Percentiles rank a stretch among this genome's conserved stretches.
phyloP scores from a whole-genome alignment of 30 jellyfish, hydroid and myxozoan species.

The Rhopilema esculentum region DNA sequence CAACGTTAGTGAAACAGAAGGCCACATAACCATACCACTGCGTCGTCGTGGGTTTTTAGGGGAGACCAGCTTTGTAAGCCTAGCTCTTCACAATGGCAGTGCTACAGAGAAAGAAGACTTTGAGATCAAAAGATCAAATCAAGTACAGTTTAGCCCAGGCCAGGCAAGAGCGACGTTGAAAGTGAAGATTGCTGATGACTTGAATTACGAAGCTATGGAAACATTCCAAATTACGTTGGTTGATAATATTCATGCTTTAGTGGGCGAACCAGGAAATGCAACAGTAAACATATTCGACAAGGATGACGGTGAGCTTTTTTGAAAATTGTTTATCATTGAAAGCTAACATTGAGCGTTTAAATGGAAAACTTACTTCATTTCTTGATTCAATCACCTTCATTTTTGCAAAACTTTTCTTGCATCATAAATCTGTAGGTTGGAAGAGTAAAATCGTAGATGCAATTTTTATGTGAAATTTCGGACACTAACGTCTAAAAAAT shows the following conservation, averaged over 20 bases:
- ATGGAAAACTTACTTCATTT: no score
- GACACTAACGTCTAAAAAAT: no score
- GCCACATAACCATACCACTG: slow-evolving; percentile 58
- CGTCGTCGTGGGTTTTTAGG: slow-evolving; percentile 89
- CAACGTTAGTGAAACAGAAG: slow-evolving; percentile 84
- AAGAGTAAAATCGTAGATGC: no score
- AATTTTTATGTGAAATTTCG: no score
- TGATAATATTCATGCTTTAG: slow-evolving; percentile 57
- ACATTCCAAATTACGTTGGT: slow-evolving; percentile 53
- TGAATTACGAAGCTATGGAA: slow-evolving; percentile 71
- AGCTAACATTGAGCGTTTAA: no score
- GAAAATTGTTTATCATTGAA: neutral
- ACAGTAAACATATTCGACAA: slow-evolving; percentile 77
- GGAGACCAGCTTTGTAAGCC: slow-evolving; percentile 77
- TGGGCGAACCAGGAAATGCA: slow-evolving; percentile 77
- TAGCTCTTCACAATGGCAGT: slow-evolving; percentile 69
- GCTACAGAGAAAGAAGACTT: slow-evolving; percentile 74
- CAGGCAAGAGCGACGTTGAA: slow-evolving; percentile 73
- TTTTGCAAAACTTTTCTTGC: no score
- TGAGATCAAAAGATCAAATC: slow-evolving; percentile 54
- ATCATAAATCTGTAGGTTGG: no score
- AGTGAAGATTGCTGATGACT: slow-evolving; percentile 75
- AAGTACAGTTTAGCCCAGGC: slow-evolving; percentile 89
- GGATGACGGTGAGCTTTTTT: slow-evolving; percentile 89
- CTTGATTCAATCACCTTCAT: no score